Percentiles rank a stretch among this genome's conserved stretches.
Evolutionary conservation across 2,113 vertebrate species (phyloP).

Genomic region (Podarcis cretensis): DNA sequence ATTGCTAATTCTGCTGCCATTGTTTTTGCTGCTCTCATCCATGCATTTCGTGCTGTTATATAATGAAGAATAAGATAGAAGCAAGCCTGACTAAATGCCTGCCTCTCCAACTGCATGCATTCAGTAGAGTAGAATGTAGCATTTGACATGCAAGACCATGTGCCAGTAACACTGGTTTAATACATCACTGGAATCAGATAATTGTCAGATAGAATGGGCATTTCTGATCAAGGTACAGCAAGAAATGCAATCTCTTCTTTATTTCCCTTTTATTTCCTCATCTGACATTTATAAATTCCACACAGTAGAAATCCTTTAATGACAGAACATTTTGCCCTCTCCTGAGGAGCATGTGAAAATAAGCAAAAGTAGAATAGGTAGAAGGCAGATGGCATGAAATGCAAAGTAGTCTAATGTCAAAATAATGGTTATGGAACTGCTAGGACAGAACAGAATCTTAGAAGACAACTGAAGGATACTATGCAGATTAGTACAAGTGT

Average conservation of each 20-base stretch:
- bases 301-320: constrained; percentile 27
- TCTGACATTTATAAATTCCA: constrained; percentile 33
- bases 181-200: neutral
- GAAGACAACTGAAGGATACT: neutral
- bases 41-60: neutral
- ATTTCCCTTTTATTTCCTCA: constrained; percentile 23
- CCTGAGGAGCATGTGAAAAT: neutral
- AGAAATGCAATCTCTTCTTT: constrained; percentile 25
- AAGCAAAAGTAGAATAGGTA: neutral
- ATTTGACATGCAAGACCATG: neutral
- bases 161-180: constrained; percentile 29
- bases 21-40: neutral
- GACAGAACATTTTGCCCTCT: constrained; percentile 14
- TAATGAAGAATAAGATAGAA: constrained; percentile 39
- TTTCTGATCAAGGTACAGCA: constrained; percentile 32
- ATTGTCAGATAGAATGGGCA: constrained; percentile 20
- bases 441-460: neutral
- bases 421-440: neutral
- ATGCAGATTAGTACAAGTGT: neutral
- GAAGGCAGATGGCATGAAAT: neutral
- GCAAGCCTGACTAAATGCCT: constrained; percentile 3
- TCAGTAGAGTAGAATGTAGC: constrained; percentile 22
- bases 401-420: neutral
- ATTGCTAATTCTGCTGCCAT: neutral
- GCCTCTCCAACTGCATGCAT: constrained; percentile 22